Percentiles rank a stretch among this genome's conserved stretches.
Conservation (phyloP, 1,140 invertebrate species). For the Sinonovacula constricta region DNA sequence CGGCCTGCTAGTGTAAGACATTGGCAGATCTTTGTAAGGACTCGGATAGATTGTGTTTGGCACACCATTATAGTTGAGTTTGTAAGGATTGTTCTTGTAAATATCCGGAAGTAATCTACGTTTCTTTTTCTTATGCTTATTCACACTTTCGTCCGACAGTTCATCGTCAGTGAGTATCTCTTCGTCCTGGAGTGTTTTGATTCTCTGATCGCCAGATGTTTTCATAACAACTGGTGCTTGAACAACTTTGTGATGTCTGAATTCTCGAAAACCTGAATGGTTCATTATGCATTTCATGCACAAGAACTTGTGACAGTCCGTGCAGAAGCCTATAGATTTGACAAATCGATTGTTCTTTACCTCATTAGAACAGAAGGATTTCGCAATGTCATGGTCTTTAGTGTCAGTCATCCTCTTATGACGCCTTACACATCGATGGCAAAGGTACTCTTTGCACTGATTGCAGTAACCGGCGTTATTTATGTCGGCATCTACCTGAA, state of each 20-base stretch:
- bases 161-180: not conserved
- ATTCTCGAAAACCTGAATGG: conserved; percentile 17
- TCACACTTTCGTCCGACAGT: not conserved
- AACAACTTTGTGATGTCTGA: conserved; percentile 26
- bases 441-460: conserved; percentile 29
- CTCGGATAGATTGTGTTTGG: conserved; percentile 17
- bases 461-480: conserved; percentile 24
- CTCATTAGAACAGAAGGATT: conserved; percentile 34
- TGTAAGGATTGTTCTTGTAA: conserved; percentile 18
- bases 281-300: conserved; percentile 26
- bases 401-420: conserved; percentile 2
- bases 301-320: conserved; percentile 18
- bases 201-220: too few relatives aligned
- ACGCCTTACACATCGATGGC: conserved; percentile 14
- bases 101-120: conserved; percentile 11
- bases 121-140: not conserved
- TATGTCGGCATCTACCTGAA: conserved; percentile 20
- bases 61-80: not conserved
- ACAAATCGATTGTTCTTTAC: conserved; percentile 18
- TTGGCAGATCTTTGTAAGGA: conserved; percentile 5
- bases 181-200: conserved; percentile 21
- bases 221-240: conserved; percentile 31
- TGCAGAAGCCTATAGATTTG: conserved; percentile 27
- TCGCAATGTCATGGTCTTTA: conserved; percentile 13
- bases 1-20: conserved; percentile 16